phyloP scores from a whole-genome alignment of 2,888 invertebrate genomes.

The Apamea crenata region DNA sequence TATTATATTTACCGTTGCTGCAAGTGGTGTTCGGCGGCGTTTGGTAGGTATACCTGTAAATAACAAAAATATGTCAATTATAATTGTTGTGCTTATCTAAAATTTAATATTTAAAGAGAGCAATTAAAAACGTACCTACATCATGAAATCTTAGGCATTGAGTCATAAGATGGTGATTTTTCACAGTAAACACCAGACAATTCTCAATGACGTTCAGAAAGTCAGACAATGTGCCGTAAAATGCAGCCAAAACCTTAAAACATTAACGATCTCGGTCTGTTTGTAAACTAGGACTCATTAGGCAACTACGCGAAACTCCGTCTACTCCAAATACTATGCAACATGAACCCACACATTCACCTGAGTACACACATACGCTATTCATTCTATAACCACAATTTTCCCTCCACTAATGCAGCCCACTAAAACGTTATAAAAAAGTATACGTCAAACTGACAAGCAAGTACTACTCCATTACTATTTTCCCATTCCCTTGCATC shows the following conservation, averaged over 20 bases:
- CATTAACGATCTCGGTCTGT: constrained; percentile 37
- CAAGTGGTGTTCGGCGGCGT: constrained; percentile 72
- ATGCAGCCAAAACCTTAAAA: constrained; percentile 43
- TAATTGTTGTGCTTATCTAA: neutral
- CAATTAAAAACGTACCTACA: neutral
- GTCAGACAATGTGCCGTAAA: neutral
- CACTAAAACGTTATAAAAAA: constrained; percentile 61
- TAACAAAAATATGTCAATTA: constrained; percentile 31
- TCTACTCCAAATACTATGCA: constrained; percentile 34
- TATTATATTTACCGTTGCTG: constrained; percentile 80
- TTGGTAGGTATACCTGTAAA: constrained; percentile 72
- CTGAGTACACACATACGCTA: constrained; percentile 7
- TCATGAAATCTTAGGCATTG: neutral
- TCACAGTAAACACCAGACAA: neutral
- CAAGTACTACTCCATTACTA: constrained; percentile 71
- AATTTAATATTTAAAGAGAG: neutral
- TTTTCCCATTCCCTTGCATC: constrained; percentile 66
- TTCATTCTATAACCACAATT: constrained; percentile 47
- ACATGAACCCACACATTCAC: constrained; percentile 26
- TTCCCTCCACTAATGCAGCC: constrained; percentile 40
- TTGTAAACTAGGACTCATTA: constrained; percentile 51
- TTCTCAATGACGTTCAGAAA: constrained; percentile 1
- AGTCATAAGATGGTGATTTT: constrained; percentile 3
- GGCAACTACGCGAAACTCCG: constrained; percentile 39
- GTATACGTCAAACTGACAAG: constrained; percentile 63